A percentile compares a stretch with the other conserved stretches of the same genome.
Conservation (phyloP, 2,113 vertebrate genomes). For the Ploceus nigricollis region DNA sequence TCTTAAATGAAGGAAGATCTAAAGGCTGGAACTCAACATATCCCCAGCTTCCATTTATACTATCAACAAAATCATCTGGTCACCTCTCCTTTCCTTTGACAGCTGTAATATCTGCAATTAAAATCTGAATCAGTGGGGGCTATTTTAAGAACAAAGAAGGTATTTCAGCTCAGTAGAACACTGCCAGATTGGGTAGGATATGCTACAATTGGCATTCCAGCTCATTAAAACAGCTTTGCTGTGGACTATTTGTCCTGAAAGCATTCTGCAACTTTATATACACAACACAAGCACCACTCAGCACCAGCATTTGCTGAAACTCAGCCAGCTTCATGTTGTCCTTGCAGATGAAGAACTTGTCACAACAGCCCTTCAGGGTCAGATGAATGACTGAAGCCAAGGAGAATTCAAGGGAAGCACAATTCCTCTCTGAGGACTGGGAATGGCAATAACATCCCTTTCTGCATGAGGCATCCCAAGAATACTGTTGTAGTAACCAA, state of each 20-base stretch:
- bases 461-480: background rate
- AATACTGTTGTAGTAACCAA: background rate
- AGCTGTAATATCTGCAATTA: conserved; percentile 63
- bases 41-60: background rate
- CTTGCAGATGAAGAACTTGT: background rate
- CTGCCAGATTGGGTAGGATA: conserved; percentile 1
- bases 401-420: background rate
- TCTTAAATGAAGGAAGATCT: background rate
- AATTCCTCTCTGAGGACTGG: background rate
- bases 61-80: conserved; percentile 17
- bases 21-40: background rate
- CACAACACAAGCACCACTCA: background rate
- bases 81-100: conserved; percentile 28
- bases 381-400: background rate
- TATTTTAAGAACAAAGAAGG: conserved; percentile 62
- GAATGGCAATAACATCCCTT: background rate
- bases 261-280: background rate
- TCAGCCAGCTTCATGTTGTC: background rate
- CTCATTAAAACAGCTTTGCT: conserved; percentile 23
- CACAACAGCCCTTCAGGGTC: background rate
- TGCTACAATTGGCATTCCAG: background rate
- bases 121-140: conserved; percentile 29
- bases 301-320: background rate
- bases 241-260: background rate
- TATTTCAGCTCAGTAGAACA: background rate